These are phyloP conservation scores for Bradypodion ventrale DNA, from an alignment of 2,797 vertebrate genomes.

Conservation along the genomic window DNA sequence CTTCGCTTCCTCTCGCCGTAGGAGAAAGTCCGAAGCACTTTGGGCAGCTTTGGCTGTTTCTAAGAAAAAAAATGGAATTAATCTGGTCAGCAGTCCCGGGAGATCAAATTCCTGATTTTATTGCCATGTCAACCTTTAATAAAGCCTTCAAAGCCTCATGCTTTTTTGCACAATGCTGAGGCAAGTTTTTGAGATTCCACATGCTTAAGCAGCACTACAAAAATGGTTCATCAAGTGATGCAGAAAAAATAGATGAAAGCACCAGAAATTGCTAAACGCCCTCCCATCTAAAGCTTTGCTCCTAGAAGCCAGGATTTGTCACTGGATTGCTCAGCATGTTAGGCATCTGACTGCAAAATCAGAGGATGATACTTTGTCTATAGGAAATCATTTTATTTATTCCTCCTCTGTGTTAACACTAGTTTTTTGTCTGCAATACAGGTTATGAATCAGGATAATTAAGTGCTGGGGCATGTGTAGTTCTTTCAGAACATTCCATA, in stretches of 20 bases:
- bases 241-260: neutral
- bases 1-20: no score
- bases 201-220: constrained; percentile 46
- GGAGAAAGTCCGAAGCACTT: no score
- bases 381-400: no score
- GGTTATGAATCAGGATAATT: no score
- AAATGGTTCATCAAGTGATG: constrained; percentile 60
- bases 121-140: constrained; percentile 52
- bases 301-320: neutral
- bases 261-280: neutral
- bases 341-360: neutral
- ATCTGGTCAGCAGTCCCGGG: constrained; percentile 49
- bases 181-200: constrained; percentile 28
- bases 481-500: no score
- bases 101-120: constrained; percentile 55
- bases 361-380: neutral
- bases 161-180: constrained; percentile 56
- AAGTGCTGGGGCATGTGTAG: no score
- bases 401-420: neutral
- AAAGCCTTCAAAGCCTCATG: constrained; percentile 48
- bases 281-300: constrained; percentile 20
- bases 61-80: constrained; percentile 55
- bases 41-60: no score
- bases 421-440: neutral
- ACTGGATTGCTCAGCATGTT: neutral